phyloP scores from a whole-genome alignment of 2,888 invertebrate species.

The Agrotis clavis region DNA sequence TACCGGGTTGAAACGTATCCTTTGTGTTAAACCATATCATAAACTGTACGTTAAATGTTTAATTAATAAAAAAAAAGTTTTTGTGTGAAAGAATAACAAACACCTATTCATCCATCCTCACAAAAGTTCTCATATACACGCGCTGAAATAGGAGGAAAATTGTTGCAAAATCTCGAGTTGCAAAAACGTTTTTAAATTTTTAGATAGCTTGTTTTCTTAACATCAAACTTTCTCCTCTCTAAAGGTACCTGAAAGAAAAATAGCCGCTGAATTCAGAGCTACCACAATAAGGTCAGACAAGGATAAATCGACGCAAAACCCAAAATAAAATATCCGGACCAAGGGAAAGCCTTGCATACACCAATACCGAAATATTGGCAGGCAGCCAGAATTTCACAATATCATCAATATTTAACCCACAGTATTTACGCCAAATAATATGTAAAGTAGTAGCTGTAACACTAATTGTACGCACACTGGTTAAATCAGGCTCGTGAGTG shows the following conservation, averaged over 20 bases:
- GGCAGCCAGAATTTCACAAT: conserved; percentile 33
- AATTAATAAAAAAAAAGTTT: too few relatives aligned
- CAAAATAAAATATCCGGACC: conserved; percentile 37
- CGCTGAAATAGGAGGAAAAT: background rate
- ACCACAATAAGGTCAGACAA: conserved; percentile 2
- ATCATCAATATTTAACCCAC: conserved; percentile 48
- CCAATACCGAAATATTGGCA: conserved; percentile 32
- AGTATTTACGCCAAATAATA: conserved; percentile 41
- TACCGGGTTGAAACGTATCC: too few relatives aligned
- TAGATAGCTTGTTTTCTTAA: background rate
- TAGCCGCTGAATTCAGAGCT: too few relatives aligned
- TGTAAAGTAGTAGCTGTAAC: conserved; percentile 37
- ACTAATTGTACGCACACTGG: conserved; percentile 26
- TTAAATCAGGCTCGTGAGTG: conserved; percentile 19
- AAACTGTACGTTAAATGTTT: too few relatives aligned
- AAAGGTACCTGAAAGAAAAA: background rate
- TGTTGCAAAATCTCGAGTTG: background rate
- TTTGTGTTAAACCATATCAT: too few relatives aligned
- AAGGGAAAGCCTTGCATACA: conserved; percentile 34
- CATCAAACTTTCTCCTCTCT: background rate
- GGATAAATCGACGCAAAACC: conserved; percentile 15
- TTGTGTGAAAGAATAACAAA: too few relatives aligned
- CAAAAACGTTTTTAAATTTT: background rate
- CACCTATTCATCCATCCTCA: too few relatives aligned
- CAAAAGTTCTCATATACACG: too few relatives aligned